These are phyloP conservation scores for Seira ritae DNA, from an alignment of 2,888 invertebrate species.

Conservation along the genomic window DNA sequence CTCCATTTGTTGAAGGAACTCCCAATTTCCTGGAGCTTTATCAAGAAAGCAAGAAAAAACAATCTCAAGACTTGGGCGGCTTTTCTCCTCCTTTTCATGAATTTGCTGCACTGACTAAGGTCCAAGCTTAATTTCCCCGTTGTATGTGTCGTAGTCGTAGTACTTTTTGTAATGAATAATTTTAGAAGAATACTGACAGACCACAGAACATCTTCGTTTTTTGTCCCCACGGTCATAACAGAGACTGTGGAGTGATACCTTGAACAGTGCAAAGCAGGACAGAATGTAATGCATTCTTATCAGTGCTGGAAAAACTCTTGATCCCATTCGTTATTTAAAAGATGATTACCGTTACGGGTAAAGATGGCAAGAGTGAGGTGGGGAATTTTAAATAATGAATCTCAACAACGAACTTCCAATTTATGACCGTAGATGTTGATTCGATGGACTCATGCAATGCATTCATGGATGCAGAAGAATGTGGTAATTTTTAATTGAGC, in stretches of 20 bases:
- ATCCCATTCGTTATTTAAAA: conserved; percentile 62
- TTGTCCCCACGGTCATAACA: not conserved
- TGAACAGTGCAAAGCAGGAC: not conserved
- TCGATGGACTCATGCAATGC: too few relatives aligned
- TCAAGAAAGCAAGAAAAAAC: not conserved
- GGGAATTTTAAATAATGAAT: conserved; percentile 45
- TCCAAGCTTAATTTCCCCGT: conserved; percentile 61
- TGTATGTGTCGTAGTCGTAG: conserved; percentile 18
- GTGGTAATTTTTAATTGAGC: too few relatives aligned
- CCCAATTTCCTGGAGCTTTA: not conserved
- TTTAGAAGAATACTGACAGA: conserved; percentile 28
- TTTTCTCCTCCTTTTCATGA: conserved; percentile 2
- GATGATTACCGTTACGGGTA: conserved; percentile 57
- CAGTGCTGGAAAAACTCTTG: conserved; percentile 42
- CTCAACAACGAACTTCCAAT: conserved; percentile 33
- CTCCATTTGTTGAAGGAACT: not conserved
- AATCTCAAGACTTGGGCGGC: not conserved
- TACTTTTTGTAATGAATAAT: conserved; percentile 61
- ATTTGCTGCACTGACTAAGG: conserved; percentile 46
- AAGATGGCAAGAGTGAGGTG: conserved; percentile 26
- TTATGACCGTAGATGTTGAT: too few relatives aligned
- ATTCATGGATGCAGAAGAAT: too few relatives aligned
- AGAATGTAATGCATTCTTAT: too few relatives aligned
- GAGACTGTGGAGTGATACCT: not conserved
- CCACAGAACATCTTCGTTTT: not conserved